Base-by-base conservation (phyloP, 2,888 invertebrate genomes). In the Ormyrus nitidulus region DNA sequence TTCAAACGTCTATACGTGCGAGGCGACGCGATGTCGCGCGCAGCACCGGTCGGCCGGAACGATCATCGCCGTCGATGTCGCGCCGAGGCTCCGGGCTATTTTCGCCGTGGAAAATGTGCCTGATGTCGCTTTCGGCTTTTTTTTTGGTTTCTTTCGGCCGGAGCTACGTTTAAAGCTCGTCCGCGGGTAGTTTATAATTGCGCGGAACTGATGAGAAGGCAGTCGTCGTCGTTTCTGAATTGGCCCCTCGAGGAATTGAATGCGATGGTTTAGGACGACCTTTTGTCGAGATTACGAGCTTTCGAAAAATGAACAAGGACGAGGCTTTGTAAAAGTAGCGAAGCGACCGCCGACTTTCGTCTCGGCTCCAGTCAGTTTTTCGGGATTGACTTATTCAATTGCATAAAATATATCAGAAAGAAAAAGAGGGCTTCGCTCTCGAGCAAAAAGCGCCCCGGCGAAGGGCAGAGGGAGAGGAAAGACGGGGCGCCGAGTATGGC, bases 401-500 rank as follows among this genome's bases (percentile, higher is more conserved):
- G 10, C 46, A 46, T 62, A 62, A 48, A 46, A 65, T 10, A 7
- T 6, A 7, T 6, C 7, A 5, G 48, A n/a, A 51, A 48, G 61
- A 72, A 5, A 4, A n/a, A 48, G 54, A 4, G 34, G 4, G 34
- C 34, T 3, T 34, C 34, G 34, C 34, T 34, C 34, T 34, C 34
- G 59, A 46, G 46, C 68, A 13, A 66, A 34, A 34, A 34, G 66
- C 79, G 76, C 79, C 80, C 65, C 61, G 59, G 77, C 78, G 77
- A 80, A 73, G 72, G 66, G 82, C 80, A 82, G 74, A 68, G 77
- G 64, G 74, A 56, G 46, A 58, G 53, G 77, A 82, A 83, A 84
- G 84, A 83, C 77, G 73, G 72, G 77, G 85, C 83, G 86, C 87
- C 86, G 86, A 86, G 85, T 84, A 88, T 86, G 87, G 87, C 86